Evolutionary conservation across 2,888 invertebrate species (phyloP).

Genomic region (Agrilus mali): DNA sequence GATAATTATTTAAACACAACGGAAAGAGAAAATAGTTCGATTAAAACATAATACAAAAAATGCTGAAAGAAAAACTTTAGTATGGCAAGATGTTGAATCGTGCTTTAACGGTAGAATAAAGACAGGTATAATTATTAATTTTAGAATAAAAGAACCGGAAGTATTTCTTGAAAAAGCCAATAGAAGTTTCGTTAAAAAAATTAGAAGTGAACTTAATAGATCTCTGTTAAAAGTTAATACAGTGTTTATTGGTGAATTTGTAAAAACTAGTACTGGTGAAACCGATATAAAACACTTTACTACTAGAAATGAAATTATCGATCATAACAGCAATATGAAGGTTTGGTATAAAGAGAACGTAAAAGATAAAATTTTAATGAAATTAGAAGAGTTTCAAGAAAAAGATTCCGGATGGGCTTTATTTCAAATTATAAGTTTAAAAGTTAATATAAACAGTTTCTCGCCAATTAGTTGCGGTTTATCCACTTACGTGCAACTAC

Average conservation of each 20-base stretch:
- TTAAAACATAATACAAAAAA: too few species aligned
- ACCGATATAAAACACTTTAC: too few species aligned
- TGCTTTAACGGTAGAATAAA: slow-evolving; percentile 1
- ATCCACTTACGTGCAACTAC: slow-evolving; percentile 13
- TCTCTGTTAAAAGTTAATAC: slow-evolving; percentile 11
- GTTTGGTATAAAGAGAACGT: slow-evolving; percentile 11
- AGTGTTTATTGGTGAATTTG: slow-evolving; percentile 8
- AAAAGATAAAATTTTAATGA: slow-evolving; percentile 6
- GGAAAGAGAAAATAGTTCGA: too few species aligned
- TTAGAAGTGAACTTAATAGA: too few species aligned
- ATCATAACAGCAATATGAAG: slow-evolving; percentile 11
- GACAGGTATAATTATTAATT: slow-evolving; percentile 1
- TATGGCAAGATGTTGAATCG: slow-evolving; percentile 2
- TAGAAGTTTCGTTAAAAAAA: too few species aligned
- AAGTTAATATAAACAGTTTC: slow-evolving; percentile 9
- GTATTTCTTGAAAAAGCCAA: background rate
- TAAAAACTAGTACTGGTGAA: slow-evolving; percentile 9
- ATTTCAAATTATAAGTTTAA: slow-evolving; percentile 10
- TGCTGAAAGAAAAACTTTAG: too few species aligned
- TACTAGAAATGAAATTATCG: slow-evolving; percentile 12
- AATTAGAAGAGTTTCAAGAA: slow-evolving; percentile 16
- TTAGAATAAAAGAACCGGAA: background rate
- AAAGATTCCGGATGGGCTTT: slow-evolving; percentile 16
- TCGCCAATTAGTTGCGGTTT: slow-evolving; percentile 5
- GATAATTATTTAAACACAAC: too few species aligned